Evolutionary conservation across 2,113 vertebrate species (phyloP).

Genomic region (Chaetorhynchus papuensis): DNA sequence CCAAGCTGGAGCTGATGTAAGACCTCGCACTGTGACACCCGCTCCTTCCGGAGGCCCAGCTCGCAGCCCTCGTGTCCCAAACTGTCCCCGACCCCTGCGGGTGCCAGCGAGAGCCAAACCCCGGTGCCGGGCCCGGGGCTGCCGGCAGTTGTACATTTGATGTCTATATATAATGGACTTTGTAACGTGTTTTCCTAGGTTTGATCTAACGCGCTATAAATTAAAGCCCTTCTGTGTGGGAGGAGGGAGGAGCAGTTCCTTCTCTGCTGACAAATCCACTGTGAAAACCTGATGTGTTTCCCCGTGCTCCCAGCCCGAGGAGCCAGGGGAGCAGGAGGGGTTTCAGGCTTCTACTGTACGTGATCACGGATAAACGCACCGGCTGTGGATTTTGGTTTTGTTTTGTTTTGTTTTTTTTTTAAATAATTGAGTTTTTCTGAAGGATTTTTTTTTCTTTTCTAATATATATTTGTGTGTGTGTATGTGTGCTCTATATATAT

Average conservation of each 20-base stretch:
- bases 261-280: constrained; percentile 38
- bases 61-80: not conserved
- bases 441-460: constrained; percentile 34
- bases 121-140: not conserved
- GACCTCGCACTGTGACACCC: constrained; percentile 18
- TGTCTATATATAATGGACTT: constrained; percentile 60
- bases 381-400: constrained; percentile 8
- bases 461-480: constrained; percentile 50
- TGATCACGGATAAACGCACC: not conserved
- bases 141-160: constrained; percentile 40
- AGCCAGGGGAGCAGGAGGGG: not conserved
- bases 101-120: not conserved
- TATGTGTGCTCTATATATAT: constrained; percentile 5
- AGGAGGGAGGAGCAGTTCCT: constrained; percentile 30
- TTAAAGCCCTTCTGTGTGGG: constrained; percentile 31
- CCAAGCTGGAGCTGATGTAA: not conserved
- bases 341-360: constrained; percentile 30
- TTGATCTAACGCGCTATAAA: constrained; percentile 28
- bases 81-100: not conserved
- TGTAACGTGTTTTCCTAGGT: constrained; percentile 1
- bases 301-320: not conserved
- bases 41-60: not conserved
- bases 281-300: constrained; percentile 39
- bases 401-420: not conserved
- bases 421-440: constrained; percentile 6